Evolutionary conservation across 2,888 invertebrate genomes (phyloP).

Genomic region (Fabriciana adippe): DNA sequence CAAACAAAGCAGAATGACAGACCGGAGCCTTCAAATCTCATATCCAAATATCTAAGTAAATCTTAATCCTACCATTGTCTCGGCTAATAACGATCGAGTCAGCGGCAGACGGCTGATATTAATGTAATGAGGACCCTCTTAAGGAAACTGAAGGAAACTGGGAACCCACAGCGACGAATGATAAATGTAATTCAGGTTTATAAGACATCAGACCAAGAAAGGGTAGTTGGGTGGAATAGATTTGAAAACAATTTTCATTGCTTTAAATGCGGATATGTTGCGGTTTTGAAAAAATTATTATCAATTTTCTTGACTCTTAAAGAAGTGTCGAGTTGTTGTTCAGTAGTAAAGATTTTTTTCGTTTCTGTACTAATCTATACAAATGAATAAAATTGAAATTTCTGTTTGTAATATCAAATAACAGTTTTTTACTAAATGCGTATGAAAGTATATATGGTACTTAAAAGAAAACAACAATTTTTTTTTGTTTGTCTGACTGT

Average conservation of each 20-base stretch:
- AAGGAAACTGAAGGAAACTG: conserved; percentile 56
- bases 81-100: conserved; percentile 62
- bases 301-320: too few relatives aligned
- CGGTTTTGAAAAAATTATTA: not conserved
- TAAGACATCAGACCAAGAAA: conserved; percentile 29
- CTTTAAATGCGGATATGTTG: not conserved
- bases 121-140: conserved; percentile 58
- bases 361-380: too few relatives aligned
- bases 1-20: conserved; percentile 46
- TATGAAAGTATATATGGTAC: too few relatives aligned
- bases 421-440: too few relatives aligned
- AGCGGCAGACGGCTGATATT: conserved; percentile 65
- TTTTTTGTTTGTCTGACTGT: too few relatives aligned
- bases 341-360: too few relatives aligned
- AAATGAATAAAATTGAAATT: too few relatives aligned
- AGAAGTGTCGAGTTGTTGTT: too few relatives aligned
- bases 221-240: conserved; percentile 19
- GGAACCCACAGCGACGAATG: conserved; percentile 49
- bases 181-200: conserved; percentile 49
- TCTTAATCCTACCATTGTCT: conserved; percentile 68
- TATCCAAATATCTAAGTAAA: conserved; percentile 72
- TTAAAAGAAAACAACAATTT: too few relatives aligned
- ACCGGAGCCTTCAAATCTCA: conserved; percentile 60
- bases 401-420: too few relatives aligned
- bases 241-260: conserved; percentile 11